phyloP scores from a whole-genome alignment of 2,888 invertebrate species.

The Aphidoletes aphidimyza region DNA sequence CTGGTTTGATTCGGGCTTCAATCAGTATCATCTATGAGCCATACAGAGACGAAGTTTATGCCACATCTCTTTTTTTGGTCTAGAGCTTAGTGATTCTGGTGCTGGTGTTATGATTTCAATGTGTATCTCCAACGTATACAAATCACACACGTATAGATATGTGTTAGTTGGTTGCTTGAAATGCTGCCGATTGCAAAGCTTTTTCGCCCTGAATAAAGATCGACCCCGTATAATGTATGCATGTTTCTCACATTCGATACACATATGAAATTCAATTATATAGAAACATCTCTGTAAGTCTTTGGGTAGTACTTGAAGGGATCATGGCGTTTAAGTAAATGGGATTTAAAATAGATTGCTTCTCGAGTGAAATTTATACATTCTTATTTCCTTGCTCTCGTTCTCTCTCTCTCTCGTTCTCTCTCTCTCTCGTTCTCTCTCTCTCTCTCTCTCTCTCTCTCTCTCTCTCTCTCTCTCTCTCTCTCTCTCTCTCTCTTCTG shows the following conservation, averaged over 20 bases:
- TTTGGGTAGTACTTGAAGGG: constrained; percentile 55
- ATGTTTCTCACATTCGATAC: constrained; percentile 26
- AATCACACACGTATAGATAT: not conserved
- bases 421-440: not conserved
- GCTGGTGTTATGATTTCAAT: not conserved
- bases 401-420: not conserved
- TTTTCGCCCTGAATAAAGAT: not conserved
- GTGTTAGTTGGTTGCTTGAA: not conserved
- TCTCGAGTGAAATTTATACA: constrained; percentile 54
- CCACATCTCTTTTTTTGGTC: not conserved
- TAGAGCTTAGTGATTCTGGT: too few relatives aligned
- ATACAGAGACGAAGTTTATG: not conserved
- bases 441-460: too few relatives aligned
- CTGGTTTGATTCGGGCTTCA: not conserved
- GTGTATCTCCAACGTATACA: too few relatives aligned
- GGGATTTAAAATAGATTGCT: constrained; percentile 56
- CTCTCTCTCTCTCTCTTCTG: too few relatives aligned
- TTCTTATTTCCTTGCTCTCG: not conserved
- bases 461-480: too few relatives aligned
- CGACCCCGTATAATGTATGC: constrained; percentile 6
- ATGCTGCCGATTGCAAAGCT: not conserved
- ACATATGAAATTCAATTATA: constrained; percentile 55
- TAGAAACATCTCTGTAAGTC: constrained; percentile 54
- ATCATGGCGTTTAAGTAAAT: constrained; percentile 55
- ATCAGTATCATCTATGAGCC: not conserved